Conservation (phyloP, 53 echinoderm and acorn worm genomes). For the Temnopleurus reevesii region DNA sequence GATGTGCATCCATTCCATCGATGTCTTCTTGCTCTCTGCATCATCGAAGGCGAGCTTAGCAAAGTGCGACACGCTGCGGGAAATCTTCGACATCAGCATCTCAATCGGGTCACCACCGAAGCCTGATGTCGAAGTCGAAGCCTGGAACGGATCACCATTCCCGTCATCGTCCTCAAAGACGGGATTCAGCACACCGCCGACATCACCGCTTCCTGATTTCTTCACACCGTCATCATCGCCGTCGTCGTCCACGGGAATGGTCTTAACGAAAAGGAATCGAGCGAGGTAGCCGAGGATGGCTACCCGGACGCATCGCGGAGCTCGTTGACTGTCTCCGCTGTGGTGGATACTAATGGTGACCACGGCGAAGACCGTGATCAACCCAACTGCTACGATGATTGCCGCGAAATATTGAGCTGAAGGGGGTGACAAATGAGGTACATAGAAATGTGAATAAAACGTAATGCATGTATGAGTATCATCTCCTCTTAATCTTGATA, state of each 20-base stretch:
- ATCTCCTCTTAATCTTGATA: no score
- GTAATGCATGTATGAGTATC: no score
- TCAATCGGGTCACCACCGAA: slow-evolving; percentile 58
- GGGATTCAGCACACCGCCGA: slow-evolving; percentile 74
- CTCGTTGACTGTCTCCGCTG: slow-evolving; percentile 77
- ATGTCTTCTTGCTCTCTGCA: slow-evolving; percentile 65
- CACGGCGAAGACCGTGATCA: slow-evolving; percentile 75
- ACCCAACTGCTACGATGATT: slow-evolving; percentile 77
- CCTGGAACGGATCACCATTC: slow-evolving; percentile 9
- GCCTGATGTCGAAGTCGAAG: not conserved
- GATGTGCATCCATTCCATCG: slow-evolving; percentile 85
- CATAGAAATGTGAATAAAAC: no score
- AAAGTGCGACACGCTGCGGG: slow-evolving; percentile 68
- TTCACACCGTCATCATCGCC: slow-evolving; percentile 1
- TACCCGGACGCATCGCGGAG: slow-evolving; percentile 70
- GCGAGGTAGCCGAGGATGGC: slow-evolving; percentile 72
- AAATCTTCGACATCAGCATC: slow-evolving; percentile 69
- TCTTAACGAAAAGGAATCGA: slow-evolving; percentile 47
- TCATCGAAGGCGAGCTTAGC: slow-evolving; percentile 61
- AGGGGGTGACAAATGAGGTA: no score
- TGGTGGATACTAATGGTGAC: slow-evolving; percentile 75
- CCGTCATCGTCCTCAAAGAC: slow-evolving; percentile 90
- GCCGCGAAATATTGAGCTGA: slow-evolving; percentile 90
- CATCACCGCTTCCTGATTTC: slow-evolving; percentile 20
- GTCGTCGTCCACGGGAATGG: slow-evolving; percentile 41